Base-by-base conservation (phyloP, 2,888 invertebrate species). In the Cyclophora punctaria region DNA sequence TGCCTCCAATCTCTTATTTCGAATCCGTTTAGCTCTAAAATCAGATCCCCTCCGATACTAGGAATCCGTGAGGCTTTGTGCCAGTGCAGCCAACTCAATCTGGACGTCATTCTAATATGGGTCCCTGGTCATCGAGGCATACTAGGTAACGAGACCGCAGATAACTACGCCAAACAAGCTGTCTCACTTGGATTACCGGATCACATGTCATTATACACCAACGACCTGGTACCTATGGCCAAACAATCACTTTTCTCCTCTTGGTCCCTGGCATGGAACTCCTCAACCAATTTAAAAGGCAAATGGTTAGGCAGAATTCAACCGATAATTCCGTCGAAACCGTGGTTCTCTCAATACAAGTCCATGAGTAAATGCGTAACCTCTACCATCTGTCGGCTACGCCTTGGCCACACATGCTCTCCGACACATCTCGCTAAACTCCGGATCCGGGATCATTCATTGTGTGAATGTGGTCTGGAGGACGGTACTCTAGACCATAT, bases 381-480 rank as follows among this genome's bases (percentile, higher is more conserved):
- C 3, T 55, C 53, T 5, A 35, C 37, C 2, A 49, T 57, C n/a
- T 49, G 48, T 41, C 46, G 53, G 0, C 46, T 59, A 2, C 51
- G 56, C 2, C 42, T 57, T 7, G 55, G 52, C 5, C 56, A 57
- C 42, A 35, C 7, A 3, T 55, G 56, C 47, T 41, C 58, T 5
- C 55, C 58, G 7, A 53, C 57, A 3, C 48, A 48, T 41, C 40
- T 55, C 1, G 33, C 41, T 33, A 57, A 53, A 44, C 41, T 59
- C 20, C 47, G 50, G 35, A 46, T 55, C 4, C 33, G 45, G 7
- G 55, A 57, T 43, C 33, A 44, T 35, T 55, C 56, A 2, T 34
- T 59, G 3, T 59, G 56, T 47, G 56, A 59, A 45, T 59, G 56
- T 45, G 56, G 56, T 20, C 41, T 56, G 3, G 53, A 52, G 3